A percentile compares a stretch with the other conserved stretches of the same genome.
Conservation (phyloP, 2,113 vertebrate species). For the Enhydra lutris region DNA sequence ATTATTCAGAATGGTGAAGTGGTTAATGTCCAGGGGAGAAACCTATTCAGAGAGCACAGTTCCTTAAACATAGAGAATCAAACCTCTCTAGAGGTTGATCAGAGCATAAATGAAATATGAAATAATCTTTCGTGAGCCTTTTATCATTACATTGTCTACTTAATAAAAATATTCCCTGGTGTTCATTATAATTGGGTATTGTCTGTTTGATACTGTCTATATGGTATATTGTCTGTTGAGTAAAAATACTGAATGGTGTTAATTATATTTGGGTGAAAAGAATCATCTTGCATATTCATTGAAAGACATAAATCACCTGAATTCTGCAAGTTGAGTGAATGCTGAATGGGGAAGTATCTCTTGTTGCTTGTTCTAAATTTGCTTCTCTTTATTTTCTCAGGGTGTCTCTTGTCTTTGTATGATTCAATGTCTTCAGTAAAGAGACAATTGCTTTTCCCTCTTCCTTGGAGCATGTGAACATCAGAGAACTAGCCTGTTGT, state of each 20-base stretch:
- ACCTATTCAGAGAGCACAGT: not conserved
- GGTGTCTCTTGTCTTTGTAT: constrained; percentile 9
- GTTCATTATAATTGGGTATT: constrained; percentile 63
- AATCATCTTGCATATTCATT: constrained; percentile 60
- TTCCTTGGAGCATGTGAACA: not conserved
- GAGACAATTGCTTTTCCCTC: not conserved
- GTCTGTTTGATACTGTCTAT: constrained; percentile 62
- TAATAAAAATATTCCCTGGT: constrained; percentile 65
- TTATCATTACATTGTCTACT: constrained; percentile 62
- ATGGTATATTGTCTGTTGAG: constrained; percentile 61
- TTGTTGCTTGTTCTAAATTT: constrained; percentile 62
- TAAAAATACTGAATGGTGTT: constrained; percentile 63
- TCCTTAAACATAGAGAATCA: not conserved
- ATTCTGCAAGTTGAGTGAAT: constrained; percentile 56
- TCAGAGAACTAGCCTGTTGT: not conserved
- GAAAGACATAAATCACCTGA: constrained; percentile 41
- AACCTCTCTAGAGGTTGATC: not conserved
- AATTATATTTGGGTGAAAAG: constrained; percentile 71
- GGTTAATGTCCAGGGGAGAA: not conserved
- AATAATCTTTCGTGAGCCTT: constrained; percentile 22
- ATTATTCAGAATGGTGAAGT: not conserved
- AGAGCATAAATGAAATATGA: constrained; percentile 49
- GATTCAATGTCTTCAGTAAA: constrained; percentile 19
- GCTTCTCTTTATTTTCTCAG: constrained; percentile 47
- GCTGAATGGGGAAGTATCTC: constrained; percentile 32